Conservation (phyloP, 37 sponge, comb jelly and placozoan genomes). For the Tethya wilhelma region DNA sequence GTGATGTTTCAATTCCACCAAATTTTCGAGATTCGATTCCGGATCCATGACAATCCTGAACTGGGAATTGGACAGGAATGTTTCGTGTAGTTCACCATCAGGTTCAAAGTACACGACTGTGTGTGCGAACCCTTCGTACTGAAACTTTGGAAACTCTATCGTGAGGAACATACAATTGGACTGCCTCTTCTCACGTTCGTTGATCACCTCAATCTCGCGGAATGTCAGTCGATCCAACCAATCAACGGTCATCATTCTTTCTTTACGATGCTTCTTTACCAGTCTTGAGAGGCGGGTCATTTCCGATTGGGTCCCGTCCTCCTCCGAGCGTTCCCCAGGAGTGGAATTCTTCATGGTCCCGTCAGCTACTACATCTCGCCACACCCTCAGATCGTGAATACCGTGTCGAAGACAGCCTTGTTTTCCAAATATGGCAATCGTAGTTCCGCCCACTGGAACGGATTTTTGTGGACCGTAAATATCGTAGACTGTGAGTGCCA, state of each 20-base stretch:
- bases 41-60: slow-evolving; percentile 71
- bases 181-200: slow-evolving; percentile 86
- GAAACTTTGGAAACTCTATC: slow-evolving; percentile 89
- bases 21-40: slow-evolving; percentile 86
- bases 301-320: slow-evolving; percentile 47
- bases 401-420: slow-evolving; percentile 82
- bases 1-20: slow-evolving; percentile 94
- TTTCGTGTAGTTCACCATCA: slow-evolving; percentile 55
- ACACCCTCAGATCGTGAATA: slow-evolving; percentile 82
- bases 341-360: slow-evolving; percentile 36
- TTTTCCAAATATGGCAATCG: slow-evolving; percentile 80
- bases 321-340: slow-evolving; percentile 68
- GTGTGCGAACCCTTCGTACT: slow-evolving; percentile 72
- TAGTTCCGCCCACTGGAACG: slow-evolving; percentile 72
- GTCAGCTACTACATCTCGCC: slow-evolving; percentile 79
- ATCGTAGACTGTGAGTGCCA: slow-evolving; percentile 82
- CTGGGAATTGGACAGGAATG: slow-evolving; percentile 29
- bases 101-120: slow-evolving; percentile 79
- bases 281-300: slow-evolving; percentile 79
- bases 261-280: slow-evolving; percentile 85
- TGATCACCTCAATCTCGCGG: slow-evolving; percentile 92
- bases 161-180: slow-evolving; percentile 83
- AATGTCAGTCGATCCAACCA: slow-evolving; percentile 96
- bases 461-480: slow-evolving; percentile 53
- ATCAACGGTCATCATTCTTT: slow-evolving; percentile 90